Evolutionary conservation across 2,113 vertebrate genomes (phyloP).

Genomic region (Lophotis ruficrista): DNA sequence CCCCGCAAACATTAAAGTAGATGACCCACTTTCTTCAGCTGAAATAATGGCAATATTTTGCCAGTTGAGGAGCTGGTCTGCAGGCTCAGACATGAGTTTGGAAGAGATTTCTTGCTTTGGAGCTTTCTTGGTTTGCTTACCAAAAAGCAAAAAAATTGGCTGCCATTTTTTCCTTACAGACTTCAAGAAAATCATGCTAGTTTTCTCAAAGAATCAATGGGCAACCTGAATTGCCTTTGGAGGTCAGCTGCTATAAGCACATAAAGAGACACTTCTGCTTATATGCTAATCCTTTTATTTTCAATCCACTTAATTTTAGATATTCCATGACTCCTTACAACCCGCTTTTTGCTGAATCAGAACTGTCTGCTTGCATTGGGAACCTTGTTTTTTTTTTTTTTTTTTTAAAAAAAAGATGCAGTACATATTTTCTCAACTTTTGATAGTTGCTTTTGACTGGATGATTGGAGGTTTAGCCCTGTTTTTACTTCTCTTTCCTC

Average conservation of each 20-base stretch:
- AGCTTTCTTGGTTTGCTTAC: background rate
- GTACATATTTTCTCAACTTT: background rate
- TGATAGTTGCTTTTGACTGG: background rate
- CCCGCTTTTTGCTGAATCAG: background rate
- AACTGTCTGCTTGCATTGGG: background rate
- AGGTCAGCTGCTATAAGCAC: background rate
- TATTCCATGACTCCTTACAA: background rate
- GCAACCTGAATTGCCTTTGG: background rate
- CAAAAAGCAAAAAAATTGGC: background rate
- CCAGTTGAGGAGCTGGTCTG: background rate
- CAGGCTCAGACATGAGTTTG: background rate
- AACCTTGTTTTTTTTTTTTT: background rate
- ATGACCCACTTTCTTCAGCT: background rate
- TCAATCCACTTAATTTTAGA: background rate
- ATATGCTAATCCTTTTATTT: background rate
- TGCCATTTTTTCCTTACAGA: background rate
- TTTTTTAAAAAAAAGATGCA: background rate
- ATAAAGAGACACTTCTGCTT: background rate
- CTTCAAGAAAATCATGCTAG: background rate
- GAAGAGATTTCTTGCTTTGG: background rate
- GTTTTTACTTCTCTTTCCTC: background rate
- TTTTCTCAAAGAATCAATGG: background rate
- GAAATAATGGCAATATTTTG: background rate
- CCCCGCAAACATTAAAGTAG: background rate
- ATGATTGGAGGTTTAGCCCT: background rate